Base-by-base conservation (phyloP, 2,113 vertebrate species). In the Spea multiplicata region DNA sequence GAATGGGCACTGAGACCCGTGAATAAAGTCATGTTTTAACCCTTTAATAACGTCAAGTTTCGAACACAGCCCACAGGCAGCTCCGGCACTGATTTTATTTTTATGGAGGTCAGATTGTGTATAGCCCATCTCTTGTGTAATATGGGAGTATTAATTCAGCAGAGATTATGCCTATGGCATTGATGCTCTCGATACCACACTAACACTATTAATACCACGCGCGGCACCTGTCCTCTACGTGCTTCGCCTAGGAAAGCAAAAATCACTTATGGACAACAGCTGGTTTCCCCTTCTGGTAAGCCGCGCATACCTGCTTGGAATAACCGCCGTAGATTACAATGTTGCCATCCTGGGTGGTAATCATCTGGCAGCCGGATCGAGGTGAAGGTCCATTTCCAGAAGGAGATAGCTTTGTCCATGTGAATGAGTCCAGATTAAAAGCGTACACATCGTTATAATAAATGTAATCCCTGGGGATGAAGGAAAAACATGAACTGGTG, bases 251-350 rank as follows among this genome's bases (percentile, higher is more conserved):
- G 30, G 30, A 2, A 2, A 30, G 30, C 30, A 30, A 30, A 30
- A 30, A 30, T 30, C 30, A 30, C 30, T 30, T 30, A 30, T 30
- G 30, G 30, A 30, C 30, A 30, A 30, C 30, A 30, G 30, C 30
- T 30, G 30, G 30, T 30, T 30, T 30, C 7, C n/a, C 68, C 14
- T n/a, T 49, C 68, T 30, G 4, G n/a, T 48, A 7, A 14, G 45
- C 48, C 49, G 4, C 8, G n/a, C 62, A 45, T 73, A 99, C 97
- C 92, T 94, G 89, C 83, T 99, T 99, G 12, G 95, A 98, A 88
- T 99, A 99, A 59, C 97, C 97, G 0, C 97, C 97, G 0, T 99
- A 99, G 87, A 99, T 75, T 78, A 95, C 52, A 16, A 97, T 65
- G 3, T 85, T 82, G 3, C 94, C 93, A 44, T 99, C 95, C 0